Evolutionary conservation across 2,888 invertebrate species (phyloP).

Genomic region (Aleiodes leptofemur): DNA sequence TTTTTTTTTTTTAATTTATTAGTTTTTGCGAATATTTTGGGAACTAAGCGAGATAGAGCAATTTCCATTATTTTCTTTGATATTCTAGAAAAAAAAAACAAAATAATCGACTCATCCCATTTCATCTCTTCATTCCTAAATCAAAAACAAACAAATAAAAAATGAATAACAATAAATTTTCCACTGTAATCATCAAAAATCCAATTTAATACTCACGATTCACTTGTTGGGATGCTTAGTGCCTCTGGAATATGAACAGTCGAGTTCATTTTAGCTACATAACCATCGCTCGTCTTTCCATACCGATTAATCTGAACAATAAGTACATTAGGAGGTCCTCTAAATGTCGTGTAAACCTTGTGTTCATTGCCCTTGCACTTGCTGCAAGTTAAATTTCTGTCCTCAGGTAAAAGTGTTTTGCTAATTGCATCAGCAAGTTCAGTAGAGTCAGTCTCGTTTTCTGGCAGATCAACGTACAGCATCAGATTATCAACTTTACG

Average conservation of each 20-base stretch:
- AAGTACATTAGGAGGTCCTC: conserved; percentile 63
- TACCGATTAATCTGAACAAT: conserved; percentile 67
- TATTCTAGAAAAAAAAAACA: no score
- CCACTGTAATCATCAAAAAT: no score
- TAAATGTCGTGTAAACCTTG: conserved; percentile 62
- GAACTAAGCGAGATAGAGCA: no score
- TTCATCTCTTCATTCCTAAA: no score
- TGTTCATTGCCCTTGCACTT: conserved; percentile 63
- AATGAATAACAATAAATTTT: no score
- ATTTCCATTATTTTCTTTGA: no score
- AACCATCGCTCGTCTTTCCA: conserved; percentile 62
- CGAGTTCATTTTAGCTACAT: conserved; percentile 64
- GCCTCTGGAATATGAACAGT: conserved; percentile 62
- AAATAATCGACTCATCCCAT: no score
- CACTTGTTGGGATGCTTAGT: conserved; percentile 46
- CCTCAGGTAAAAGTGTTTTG: conserved; percentile 62
- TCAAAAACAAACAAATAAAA: no score
- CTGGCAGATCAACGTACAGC: conserved; percentile 65
- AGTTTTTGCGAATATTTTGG: no score
- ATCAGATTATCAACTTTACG: conserved; percentile 66
- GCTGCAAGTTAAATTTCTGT: conserved; percentile 63
- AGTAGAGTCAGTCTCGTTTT: conserved; percentile 51
- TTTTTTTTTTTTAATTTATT: no score
- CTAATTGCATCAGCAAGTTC: conserved; percentile 60
- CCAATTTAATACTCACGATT: conserved; percentile 3